These are phyloP conservation scores for Gymnosoma rotundatum DNA, from an alignment of 2,888 invertebrate genomes.

Conservation along the genomic window DNA sequence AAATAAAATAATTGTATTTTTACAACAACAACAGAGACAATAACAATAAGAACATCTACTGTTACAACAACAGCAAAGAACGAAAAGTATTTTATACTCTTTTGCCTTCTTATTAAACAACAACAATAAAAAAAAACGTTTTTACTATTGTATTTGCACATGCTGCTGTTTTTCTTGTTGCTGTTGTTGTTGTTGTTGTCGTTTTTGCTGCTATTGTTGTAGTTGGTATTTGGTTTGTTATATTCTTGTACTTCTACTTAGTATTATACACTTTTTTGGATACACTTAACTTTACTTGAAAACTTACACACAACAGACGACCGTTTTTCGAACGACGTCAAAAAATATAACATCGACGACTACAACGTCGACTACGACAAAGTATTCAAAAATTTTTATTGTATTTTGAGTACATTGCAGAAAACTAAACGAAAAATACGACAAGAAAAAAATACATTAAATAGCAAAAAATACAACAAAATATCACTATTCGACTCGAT, in stretches of 20 bases:
- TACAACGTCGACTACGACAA: slow-evolving; percentile 65
- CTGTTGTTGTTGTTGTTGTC: slow-evolving; percentile 21
- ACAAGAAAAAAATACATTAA: slow-evolving; percentile 21
- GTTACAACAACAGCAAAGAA: slow-evolving; percentile 59
- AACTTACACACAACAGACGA: slow-evolving; percentile 68
- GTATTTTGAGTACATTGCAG: slow-evolving; percentile 58
- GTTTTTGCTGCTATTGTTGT: slow-evolving; percentile 26
- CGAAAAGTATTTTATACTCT: slow-evolving; percentile 64
- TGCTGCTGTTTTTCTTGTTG: slow-evolving; percentile 11
- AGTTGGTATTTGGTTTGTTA: slow-evolving; percentile 52
- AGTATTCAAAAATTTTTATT: slow-evolving; percentile 68
- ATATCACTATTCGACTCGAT: slow-evolving; percentile 51
- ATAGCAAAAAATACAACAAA: slow-evolving; percentile 6
- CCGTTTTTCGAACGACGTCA: slow-evolving; percentile 67
- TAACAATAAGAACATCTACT: slow-evolving; percentile 68
- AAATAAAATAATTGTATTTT: slow-evolving; percentile 68
- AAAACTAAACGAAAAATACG: slow-evolving; percentile 51
- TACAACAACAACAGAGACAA: slow-evolving; percentile 64
- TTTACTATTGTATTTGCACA: no score
- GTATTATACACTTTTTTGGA: slow-evolving; percentile 65
- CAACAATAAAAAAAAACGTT: slow-evolving; percentile 8
- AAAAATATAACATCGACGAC: slow-evolving; percentile 65
- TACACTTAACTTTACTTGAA: slow-evolving; percentile 70
- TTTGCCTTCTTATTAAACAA: slow-evolving; percentile 60
- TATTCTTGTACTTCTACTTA: slow-evolving; percentile 66